Percentiles rank a stretch among this genome's conserved stretches.
phyloP scores from a whole-genome alignment of 2,797 vertebrate species.

The Amphiprion clarkii region DNA sequence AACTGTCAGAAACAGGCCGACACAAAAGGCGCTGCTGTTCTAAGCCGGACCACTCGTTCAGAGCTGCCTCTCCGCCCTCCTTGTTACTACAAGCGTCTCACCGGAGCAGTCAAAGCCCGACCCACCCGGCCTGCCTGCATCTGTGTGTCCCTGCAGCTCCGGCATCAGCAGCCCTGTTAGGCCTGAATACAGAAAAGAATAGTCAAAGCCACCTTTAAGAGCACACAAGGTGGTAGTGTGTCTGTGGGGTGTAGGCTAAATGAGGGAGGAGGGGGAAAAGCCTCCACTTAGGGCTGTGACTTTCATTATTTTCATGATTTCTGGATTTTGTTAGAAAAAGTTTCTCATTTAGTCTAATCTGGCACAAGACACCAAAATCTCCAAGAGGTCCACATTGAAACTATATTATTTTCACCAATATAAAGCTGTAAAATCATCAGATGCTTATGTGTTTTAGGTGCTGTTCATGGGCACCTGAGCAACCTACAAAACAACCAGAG shows the following conservation, averaged over 20 bases:
- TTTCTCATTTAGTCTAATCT: too few species aligned
- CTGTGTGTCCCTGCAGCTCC: slow-evolving; percentile 29
- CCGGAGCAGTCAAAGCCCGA: slow-evolving; percentile 27
- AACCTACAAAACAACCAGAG: too few species aligned
- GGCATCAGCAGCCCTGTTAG: slow-evolving; percentile 32
- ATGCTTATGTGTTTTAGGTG: too few species aligned
- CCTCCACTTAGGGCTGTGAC: neutral
- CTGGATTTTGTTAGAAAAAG: neutral
- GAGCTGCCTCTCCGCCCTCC: slow-evolving; percentile 44
- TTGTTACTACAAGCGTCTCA: slow-evolving; percentile 48
- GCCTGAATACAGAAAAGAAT: slow-evolving; percentile 41
- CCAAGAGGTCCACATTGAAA: too few species aligned
- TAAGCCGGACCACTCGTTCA: slow-evolving; percentile 39
- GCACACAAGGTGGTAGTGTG: slow-evolving; percentile 43
- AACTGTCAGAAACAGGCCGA: slow-evolving; percentile 77
- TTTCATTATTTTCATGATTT: neutral
- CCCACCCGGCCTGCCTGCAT: slow-evolving; percentile 25
- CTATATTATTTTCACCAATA: too few species aligned
- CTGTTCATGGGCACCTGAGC: too few species aligned
- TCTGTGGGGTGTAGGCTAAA: neutral
- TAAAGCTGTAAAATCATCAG: too few species aligned
- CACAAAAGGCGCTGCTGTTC: slow-evolving; percentile 84
- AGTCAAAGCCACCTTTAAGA: slow-evolving; percentile 57
- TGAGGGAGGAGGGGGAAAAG: neutral
- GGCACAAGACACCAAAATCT: too few species aligned